Base-by-base conservation (phyloP, 1,140 invertebrate species). In the Hycleus phaleratus region DNA sequence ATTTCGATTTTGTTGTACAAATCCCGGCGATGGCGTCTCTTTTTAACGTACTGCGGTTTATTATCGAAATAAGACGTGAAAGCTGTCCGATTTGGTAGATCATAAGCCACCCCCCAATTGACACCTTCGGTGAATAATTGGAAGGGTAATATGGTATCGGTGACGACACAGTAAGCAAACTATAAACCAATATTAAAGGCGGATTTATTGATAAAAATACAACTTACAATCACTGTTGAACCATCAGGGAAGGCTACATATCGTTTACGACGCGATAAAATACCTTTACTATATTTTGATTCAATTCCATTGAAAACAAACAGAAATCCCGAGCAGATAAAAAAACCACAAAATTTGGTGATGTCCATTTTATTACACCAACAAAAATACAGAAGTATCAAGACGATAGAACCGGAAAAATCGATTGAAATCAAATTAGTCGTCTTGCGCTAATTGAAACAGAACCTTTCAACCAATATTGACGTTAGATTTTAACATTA, bases 41-140 rank as follows among this genome's bases (percentile, higher is more conserved):
- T 71, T 18, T 79, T 65, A 49, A 73, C 49, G 40, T 77, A 71
- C 60, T 75, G 70, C 26, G 67, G 45, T 39, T 72, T 68, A 46
- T 65, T 42, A 46, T 43, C 60, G 49, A 64, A 73, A 58, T 66
- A 77, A 46, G 77, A 74, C 3, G 80, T 70, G 18, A 81, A 73
- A 63, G 82, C 82, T 0, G 83, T 82, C 47, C 81, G 79, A 63
- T 88, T 80, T 1, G 87, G 87, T 42, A 89, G 68, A 65, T 88
- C 85, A 61, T 87, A 89, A 2, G 85, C 83, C 39, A 87, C 82
- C 47, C 85, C 86, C 85, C 85, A 88, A 71, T 88, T 88, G 3
- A 86, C 60, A 1, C 82, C 84, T 62, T 84, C 82, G 0, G 82
- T 83, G 64, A 83, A 85, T 46, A 82, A 79, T 38, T 80, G 76